Base-by-base conservation (phyloP, 2,888 invertebrate species). In the Lacanobia oleracea region DNA sequence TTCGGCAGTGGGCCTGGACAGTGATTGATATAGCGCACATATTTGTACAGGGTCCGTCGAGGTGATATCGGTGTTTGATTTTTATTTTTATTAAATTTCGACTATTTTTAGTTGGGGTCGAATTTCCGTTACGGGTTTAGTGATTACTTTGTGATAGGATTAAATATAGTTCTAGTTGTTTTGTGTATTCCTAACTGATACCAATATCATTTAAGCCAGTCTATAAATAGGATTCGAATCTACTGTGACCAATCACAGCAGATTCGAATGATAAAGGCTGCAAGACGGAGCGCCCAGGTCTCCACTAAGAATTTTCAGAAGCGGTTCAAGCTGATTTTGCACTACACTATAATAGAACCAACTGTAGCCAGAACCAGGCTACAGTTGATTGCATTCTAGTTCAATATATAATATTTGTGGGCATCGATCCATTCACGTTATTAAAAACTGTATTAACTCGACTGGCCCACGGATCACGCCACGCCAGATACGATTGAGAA, bases 1-100 rank as follows among this genome's bases (percentile, higher is more conserved):
- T 85, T 86, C 84, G 76, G 59, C 75, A 75, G 76, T 69, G 77
- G 84, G 72, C 77, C 81, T 57, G 82, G 92, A 91, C 92, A 92
- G 88, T 91, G 92, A 92, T 92, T 91, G 92, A 92, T 92, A 84
- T 83, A 83, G 73, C 86, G 71, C 54, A 73, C 71, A 71, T 85
- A 82, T 85, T 83, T 87, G 78, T 72, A 70, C 81, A 75, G 73
- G 43, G 74, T 54, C 82, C 81, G 77, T 74, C 72, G 66, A 68
- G 79, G 40, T 67, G 84, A 84, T 84, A 82, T 65, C 37, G 10
- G n/a, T 73, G 61, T 79, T 79, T 78, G 77, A 73, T 84, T 78
- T 80, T 75, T 65, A 81, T 86, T 84, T 86, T 82, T 81, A 79
- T 77, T 72, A 67, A 62, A 76, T 40, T 33, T 69, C 60, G 12